Evolutionary conservation across 2,888 invertebrate species (phyloP), one percentile per base, ranked within the genome.

Genomic region (Drosophila pegasa): DNA sequence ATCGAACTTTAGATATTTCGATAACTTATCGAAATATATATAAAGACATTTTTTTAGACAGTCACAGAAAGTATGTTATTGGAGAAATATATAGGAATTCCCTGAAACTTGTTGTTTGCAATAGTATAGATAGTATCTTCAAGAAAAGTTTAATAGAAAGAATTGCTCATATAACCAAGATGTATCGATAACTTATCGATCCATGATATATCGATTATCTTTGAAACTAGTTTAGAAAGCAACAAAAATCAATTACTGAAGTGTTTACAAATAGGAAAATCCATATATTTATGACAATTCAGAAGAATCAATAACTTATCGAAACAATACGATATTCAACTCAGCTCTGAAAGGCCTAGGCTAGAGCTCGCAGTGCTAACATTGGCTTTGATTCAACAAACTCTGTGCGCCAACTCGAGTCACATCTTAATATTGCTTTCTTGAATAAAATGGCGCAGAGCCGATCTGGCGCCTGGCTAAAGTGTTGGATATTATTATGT

Each of bases 361-460:
- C 29, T 27, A 12, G n/a, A 10, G 43, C 27, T 27, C 16, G 16
- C 27, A 29, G 45, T 45, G 45, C 45, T 27, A 43, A 16, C 27
- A 27, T 10, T 10, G 45, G 27, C 27, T 7, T 29, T 10, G 7
- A 12, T n/a, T n/a, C n/a, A n/a, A n/a, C n/a, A n/a, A n/a, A n/a
- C n/a, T n/a, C n/a, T n/a, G n/a, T n/a, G n/a, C n/a, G n/a, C 41
- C 55, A 64, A 78, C 86, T 78, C 86, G 66, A 43, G 65, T 71
- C 86, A 83, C 86, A 86, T 76, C 62, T 78, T 68, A 60, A 86
- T 83, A 83, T 83, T 82, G 82, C 82, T 82, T 82, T 82, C 68
- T 65, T 86, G 78, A 75, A 75, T 75, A 83, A 45, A 45, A 83
- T 66, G 71, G 73, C 71, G 76, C 79, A 78, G 62, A 70, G 55